Percentiles rank a stretch among this genome's conserved stretches.
phyloP scores from a whole-genome alignment of 2,113 vertebrate species.

The Mastomys coucha region DNA sequence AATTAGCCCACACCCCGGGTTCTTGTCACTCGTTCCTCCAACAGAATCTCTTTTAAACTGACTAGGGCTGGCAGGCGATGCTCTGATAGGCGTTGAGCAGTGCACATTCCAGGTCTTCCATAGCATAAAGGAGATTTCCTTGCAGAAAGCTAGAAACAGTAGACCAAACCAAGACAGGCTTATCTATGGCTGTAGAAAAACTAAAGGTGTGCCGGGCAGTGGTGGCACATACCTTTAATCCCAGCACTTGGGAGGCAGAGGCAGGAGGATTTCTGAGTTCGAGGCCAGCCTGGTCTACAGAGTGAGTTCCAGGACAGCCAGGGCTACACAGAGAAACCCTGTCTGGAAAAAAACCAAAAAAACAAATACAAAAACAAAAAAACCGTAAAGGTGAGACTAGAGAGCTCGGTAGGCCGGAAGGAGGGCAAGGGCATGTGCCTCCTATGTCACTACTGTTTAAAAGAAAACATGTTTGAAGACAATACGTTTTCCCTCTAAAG shows the following conservation, averaged over 20 bases:
- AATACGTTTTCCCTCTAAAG: not conserved
- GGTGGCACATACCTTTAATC: too few species aligned
- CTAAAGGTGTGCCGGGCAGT: not conserved
- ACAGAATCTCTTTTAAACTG: not conserved
- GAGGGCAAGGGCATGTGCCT: not conserved
- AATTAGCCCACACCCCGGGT: not conserved
- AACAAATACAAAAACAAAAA: too few species aligned
- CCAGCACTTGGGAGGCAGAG: too few species aligned
- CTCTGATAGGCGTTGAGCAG: not conserved
- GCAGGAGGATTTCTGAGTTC: too few species aligned
- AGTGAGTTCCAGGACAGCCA: too few species aligned
- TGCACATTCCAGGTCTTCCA: not conserved
- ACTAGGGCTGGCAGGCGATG: not conserved
- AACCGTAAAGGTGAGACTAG: too few species aligned
- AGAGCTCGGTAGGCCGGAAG: not conserved
- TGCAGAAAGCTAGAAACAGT: not conserved
- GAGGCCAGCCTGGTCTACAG: too few species aligned
- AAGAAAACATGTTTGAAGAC: constrained; percentile 41
- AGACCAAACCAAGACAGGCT: not conserved
- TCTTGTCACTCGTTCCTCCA: constrained; percentile 18
- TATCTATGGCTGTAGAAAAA: not conserved
- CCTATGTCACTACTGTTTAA: not conserved
- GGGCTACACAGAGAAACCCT: too few species aligned
- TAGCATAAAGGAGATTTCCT: not conserved
- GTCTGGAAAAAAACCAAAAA: too few species aligned